These are phyloP conservation scores for Melierax canorus DNA, from an alignment of 2,113 vertebrate genomes.

Conservation along the genomic window DNA sequence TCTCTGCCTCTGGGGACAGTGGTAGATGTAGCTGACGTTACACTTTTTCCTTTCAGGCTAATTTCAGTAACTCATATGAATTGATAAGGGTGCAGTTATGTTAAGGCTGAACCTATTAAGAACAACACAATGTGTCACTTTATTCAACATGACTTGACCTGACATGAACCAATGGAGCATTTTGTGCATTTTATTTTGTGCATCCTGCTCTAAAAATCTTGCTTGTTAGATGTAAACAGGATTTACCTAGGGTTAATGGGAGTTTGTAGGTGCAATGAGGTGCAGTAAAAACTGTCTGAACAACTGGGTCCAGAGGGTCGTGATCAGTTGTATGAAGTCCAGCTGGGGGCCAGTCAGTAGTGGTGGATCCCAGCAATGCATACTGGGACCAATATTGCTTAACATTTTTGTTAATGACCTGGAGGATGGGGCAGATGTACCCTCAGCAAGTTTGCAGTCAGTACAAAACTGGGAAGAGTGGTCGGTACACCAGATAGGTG, in stretches of 20 bases:
- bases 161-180: not conserved
- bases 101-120: not conserved
- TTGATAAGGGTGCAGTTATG: not conserved
- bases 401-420: not conserved
- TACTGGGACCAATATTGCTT: not conserved
- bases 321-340: not conserved
- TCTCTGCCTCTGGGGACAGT: not conserved
- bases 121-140: not conserved
- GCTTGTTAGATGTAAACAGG: not conserved
- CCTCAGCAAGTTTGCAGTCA: not conserved
- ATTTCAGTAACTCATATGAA: not conserved
- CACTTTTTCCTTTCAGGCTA: not conserved
- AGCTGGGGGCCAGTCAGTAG: too few species aligned
- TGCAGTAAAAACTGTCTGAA: not conserved
- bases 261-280: not conserved
- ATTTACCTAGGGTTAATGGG: not conserved
- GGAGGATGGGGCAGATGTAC: not conserved
- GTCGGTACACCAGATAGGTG: too few species aligned
- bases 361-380: not conserved
- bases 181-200: not conserved
- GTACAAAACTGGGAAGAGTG: not conserved
- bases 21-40: fast-evolving
- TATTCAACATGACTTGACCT: not conserved
- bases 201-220: not conserved
- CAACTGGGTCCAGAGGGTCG: not conserved